A percentile compares a stretch with the other conserved stretches of the same genome.
Evolutionary conservation across 2,113 vertebrate species (phyloP).

Genomic region (Alexandromys fortis): DNA sequence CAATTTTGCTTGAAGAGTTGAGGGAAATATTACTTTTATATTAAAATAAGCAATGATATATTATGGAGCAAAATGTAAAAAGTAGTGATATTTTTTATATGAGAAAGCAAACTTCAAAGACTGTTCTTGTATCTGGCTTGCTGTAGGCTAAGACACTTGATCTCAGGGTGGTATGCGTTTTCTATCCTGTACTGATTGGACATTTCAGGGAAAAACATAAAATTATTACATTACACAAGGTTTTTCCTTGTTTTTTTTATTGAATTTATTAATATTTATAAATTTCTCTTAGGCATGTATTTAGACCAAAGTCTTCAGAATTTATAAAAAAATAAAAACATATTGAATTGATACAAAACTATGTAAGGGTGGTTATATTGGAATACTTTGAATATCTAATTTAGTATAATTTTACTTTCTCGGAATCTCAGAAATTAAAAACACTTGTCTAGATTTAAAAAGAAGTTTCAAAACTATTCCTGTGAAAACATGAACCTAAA

Average conservation of each 20-base stretch:
- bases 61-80: conserved; percentile 39
- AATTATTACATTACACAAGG: conserved; percentile 14
- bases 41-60: conserved; percentile 53
- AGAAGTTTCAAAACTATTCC: neutral
- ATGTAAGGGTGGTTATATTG: neutral
- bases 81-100: conserved; percentile 55
- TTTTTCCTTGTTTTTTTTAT: neutral
- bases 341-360: neutral
- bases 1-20: conserved; percentile 52
- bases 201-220: conserved; percentile 10
- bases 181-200: neutral
- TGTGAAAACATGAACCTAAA: neutral
- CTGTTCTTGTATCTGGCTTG: conserved; percentile 42
- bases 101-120: conserved; percentile 57
- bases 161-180: neutral
- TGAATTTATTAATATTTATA: conserved; percentile 62
- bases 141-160: conserved; percentile 39
- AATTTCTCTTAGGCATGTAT: neutral
- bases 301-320: conserved; percentile 10
- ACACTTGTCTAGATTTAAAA: neutral
- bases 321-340: conserved; percentile 5
- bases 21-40: conserved; percentile 47
- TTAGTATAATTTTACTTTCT: neutral
- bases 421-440: neutral
- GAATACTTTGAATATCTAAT: neutral